These are phyloP conservation scores for Apis dorsata DNA, from an alignment of 1,140 invertebrate genomes.

Conservation along the genomic window DNA sequence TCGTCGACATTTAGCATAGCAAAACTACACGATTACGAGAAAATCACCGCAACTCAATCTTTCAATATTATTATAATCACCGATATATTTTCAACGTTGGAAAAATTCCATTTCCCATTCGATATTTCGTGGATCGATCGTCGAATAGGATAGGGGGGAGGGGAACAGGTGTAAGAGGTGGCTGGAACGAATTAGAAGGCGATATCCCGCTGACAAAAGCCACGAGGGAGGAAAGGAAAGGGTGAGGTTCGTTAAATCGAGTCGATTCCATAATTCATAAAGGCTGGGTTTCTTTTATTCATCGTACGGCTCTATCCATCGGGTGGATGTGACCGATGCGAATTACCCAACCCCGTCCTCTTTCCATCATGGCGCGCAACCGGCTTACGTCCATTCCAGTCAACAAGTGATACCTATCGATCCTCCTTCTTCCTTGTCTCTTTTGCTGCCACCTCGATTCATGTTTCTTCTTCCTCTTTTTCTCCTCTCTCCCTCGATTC, in stretches of 20 bases:
- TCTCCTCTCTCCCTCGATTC: background rate
- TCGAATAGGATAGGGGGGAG: background rate
- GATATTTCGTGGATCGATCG: background rate
- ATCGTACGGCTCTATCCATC: constrained; percentile 52
- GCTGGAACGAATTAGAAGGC: constrained; percentile 2
- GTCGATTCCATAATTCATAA: constrained; percentile 58
- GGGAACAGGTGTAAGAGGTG: background rate
- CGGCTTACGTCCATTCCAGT: constrained; percentile 49
- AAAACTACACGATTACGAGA: no score
- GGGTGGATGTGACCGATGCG: constrained; percentile 40
- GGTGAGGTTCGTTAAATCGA: constrained; percentile 28
- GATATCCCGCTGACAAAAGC: constrained; percentile 20
- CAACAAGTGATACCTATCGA: constrained; percentile 67
- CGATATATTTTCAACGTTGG: background rate
- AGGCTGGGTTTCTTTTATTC: constrained; percentile 56
- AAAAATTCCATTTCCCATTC: background rate
- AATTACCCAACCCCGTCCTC: constrained; percentile 32
- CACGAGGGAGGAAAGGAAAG: background rate
- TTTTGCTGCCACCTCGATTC: constrained; percentile 6
- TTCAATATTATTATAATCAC: no score
- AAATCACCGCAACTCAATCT: no score
- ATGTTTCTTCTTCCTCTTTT: background rate
- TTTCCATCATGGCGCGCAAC: constrained; percentile 50
- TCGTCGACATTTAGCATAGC: no score
- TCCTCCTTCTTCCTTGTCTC: constrained; percentile 12